Conservation (phyloP, 2,888 invertebrate genomes). For the Hirtodrosophila cameraria region DNA sequence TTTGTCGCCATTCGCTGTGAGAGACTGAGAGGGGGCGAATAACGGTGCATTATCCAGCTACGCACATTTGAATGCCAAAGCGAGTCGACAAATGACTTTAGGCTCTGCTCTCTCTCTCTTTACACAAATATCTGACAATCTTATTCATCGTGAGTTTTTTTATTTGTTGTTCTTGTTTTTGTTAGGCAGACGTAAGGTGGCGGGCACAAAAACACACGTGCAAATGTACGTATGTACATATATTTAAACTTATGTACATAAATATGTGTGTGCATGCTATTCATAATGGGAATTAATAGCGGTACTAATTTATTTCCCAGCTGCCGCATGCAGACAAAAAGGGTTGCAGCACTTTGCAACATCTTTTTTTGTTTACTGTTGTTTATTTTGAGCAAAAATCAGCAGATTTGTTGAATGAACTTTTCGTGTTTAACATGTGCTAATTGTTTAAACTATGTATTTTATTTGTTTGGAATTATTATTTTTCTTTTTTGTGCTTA, state of each 20-base stretch:
- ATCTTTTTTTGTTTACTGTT: slow-evolving; percentile 13
- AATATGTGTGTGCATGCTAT: slow-evolving; percentile 28
- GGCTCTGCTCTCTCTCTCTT: background rate
- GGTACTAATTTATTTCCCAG: slow-evolving; percentile 47
- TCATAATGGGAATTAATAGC: slow-evolving; percentile 48
- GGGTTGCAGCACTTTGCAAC: slow-evolving; percentile 47
- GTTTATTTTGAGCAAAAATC: slow-evolving; percentile 28
- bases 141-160: slow-evolving; percentile 28
- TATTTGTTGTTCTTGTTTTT: slow-evolving; percentile 30
- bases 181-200: slow-evolving; percentile 19
- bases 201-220: slow-evolving; percentile 43
- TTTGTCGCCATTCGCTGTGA: too few relatives aligned
- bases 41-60: slow-evolving; percentile 42
- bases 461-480: slow-evolving; percentile 42
- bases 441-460: slow-evolving; percentile 58
- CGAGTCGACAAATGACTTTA: slow-evolving; percentile 24
- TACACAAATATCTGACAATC: slow-evolving; percentile 22
- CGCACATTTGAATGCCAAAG: slow-evolving; percentile 32
- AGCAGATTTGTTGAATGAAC: slow-evolving; percentile 26
- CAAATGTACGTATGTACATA: slow-evolving; percentile 4
- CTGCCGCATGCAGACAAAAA: slow-evolving; percentile 48
- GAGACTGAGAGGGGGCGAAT: slow-evolving; percentile 22
- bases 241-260: background rate
- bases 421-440: slow-evolving; percentile 28
- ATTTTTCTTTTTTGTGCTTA: slow-evolving; percentile 36